Percentiles rank a stretch among this genome's conserved stretches.
Conservation (phyloP, 2,113 vertebrate genomes). For the Mandrillus leucophaeus region DNA sequence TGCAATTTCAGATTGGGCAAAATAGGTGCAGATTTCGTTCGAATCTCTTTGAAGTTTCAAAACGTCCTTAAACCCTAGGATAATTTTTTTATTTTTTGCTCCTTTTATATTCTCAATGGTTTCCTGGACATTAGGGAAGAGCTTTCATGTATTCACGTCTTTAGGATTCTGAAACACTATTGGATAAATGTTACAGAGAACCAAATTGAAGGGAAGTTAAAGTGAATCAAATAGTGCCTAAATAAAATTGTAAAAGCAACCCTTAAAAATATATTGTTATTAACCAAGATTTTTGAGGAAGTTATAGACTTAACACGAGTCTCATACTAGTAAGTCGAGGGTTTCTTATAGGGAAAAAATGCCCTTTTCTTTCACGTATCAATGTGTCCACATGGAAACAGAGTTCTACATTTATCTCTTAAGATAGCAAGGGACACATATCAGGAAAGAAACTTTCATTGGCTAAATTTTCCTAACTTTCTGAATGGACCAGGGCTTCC, state of each 20-base stretch:
- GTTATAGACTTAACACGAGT: conserved; percentile 13
- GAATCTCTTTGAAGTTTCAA: conserved; percentile 65
- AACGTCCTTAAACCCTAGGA: conserved; percentile 56
- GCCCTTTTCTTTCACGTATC: neutral
- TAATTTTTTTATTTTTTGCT: conserved; percentile 48
- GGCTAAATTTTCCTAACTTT: neutral
- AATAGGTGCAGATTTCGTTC: conserved; percentile 52
- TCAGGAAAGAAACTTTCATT: neutral
- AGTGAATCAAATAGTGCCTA: conserved; percentile 62
- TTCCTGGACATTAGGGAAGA: conserved; percentile 59
- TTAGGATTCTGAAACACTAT: conserved; percentile 56
- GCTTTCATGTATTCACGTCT: conserved; percentile 70
- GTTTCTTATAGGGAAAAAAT: neutral
- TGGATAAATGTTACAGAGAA: conserved; percentile 76
- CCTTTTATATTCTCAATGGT: conserved; percentile 69
- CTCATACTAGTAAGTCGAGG: neutral
- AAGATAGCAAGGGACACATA: neutral
- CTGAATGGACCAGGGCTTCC: neutral
- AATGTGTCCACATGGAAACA: neutral
- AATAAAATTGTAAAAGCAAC: conserved; percentile 59
- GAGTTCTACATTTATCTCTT: neutral
- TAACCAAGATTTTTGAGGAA: conserved; percentile 42
- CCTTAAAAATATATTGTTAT: conserved; percentile 61
- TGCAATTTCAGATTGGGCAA: conserved; percentile 66
- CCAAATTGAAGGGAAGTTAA: conserved; percentile 72